Evolutionary conservation across 2,113 vertebrate species (phyloP), one percentile per base, ranked within the genome.

Genomic region (Lepus timidus): DNA sequence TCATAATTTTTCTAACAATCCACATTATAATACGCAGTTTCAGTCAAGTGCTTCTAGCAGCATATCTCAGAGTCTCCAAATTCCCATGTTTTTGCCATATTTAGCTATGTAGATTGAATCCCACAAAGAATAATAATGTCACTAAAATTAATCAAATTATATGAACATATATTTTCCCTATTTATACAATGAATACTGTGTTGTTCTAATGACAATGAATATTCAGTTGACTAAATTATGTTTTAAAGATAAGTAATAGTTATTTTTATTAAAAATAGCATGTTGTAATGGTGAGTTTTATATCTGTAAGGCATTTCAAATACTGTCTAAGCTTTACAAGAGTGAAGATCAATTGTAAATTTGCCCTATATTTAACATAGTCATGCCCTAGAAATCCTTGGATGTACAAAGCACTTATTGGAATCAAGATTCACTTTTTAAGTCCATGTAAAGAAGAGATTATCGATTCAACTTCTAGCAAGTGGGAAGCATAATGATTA

Each of bases 401-500:
- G 29, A 89, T 96, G 65, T 95, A 80, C 84, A 76, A 90, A 90
- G 20, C 85, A 80, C 92, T 97, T 95, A 87, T 93, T 96, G 75
- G 92, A 96, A 80, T 96, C 75, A 88, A 95, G 75, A 95, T 94
- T 84, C 49, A 87, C 49, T 78, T 86, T 85, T 95, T 83, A 95
- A 97, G 90, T 85, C 58, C 82, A 92, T 71, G 64, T 85, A 88
- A 23, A 79, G 36, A 93, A 93, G 71, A 92, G 95, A 85, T 10
- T 67, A 95, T 95, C 88, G 95, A 96, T 96, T 96, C 11, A n/a
- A n/a, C 33, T 85, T 75, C n/a, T 90, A 88, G 70, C 68, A 92
- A 92, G 51, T 88, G 29, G 33, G 39, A 74, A 91, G 36, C 44
- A 75, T 94, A 95, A 93, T 65, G 25, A 93, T 94, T 85, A 90